phyloP scores from a whole-genome alignment of 2,113 vertebrate genomes.

The Scomber japonicus region DNA sequence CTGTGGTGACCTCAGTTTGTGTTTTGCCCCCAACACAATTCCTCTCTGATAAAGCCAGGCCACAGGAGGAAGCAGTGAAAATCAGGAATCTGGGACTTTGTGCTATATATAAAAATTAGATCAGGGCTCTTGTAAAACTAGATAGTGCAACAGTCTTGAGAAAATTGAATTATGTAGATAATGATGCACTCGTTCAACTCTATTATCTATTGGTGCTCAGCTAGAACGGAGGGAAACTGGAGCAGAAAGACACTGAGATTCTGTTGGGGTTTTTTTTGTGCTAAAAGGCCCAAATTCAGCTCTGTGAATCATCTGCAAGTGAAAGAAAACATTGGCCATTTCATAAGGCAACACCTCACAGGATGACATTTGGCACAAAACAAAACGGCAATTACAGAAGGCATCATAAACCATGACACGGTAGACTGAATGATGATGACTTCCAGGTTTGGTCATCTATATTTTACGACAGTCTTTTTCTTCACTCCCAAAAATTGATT shows the following conservation, averaged over 20 bases:
- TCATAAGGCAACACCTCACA: slow-evolving; percentile 6
- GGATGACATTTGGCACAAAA: background rate
- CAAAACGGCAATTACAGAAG: slow-evolving; percentile 5
- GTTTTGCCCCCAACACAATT: slow-evolving; percentile 27
- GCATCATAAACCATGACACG: background rate
- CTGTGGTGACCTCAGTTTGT: slow-evolving; percentile 3
- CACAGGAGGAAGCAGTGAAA: slow-evolving; percentile 46
- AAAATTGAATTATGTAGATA: slow-evolving; percentile 59
- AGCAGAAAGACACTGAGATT: slow-evolving; percentile 22
- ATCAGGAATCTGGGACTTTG: slow-evolving; percentile 76
- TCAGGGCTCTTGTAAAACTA: slow-evolving; percentile 73
- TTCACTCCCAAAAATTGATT: slow-evolving; percentile 10
- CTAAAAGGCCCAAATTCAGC: background rate
- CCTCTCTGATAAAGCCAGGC: slow-evolving; percentile 47
- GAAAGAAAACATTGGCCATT: background rate
- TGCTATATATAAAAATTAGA: slow-evolving; percentile 81
- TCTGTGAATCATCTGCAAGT: background rate
- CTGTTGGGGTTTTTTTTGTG: background rate
- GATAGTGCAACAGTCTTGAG: slow-evolving; percentile 45
- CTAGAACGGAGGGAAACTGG: slow-evolving; percentile 16
- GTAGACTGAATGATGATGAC: slow-evolving; percentile 11
- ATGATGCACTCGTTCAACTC: slow-evolving; percentile 53
- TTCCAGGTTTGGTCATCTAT: slow-evolving; percentile 8
- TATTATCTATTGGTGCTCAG: slow-evolving; percentile 31
- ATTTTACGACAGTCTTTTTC: slow-evolving; percentile 1